Conservation (phyloP, 2,888 invertebrate species). For the Caenorhabditis japonica region DNA sequence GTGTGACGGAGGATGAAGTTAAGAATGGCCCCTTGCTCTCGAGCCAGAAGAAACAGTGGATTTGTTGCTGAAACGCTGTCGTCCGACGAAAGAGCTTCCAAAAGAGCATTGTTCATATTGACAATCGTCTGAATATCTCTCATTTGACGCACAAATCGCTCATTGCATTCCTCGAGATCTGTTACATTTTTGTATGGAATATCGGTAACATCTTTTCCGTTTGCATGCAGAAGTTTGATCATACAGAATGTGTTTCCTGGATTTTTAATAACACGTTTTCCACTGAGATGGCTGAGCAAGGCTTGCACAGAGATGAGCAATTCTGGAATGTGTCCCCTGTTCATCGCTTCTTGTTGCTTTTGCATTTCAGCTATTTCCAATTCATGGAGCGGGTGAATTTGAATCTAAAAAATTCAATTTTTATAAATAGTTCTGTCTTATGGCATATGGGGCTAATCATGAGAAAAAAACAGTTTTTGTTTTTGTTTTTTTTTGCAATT, state of each 20-base stretch:
- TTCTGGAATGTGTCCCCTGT: slow-evolving; percentile 15
- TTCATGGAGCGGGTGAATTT: slow-evolving; percentile 4
- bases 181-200: neutral
- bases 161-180: slow-evolving; percentile 6
- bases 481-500: too few relatives aligned
- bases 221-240: slow-evolving; percentile 13
- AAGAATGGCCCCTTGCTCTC: slow-evolving; percentile 1
- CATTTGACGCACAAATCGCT: slow-evolving; percentile 18
- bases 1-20: slow-evolving; percentile 4
- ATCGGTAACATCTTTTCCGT: slow-evolving; percentile 3
- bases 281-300: slow-evolving; percentile 5
- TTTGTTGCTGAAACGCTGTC: neutral
- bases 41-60: neutral
- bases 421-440: too few relatives aligned
- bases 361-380: slow-evolving; percentile 15
- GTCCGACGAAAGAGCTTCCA: neutral
- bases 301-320: slow-evolving; percentile 1
- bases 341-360: slow-evolving; percentile 23
- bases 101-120: neutral
- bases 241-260: neutral
- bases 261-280: slow-evolving; percentile 8
- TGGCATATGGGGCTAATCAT: too few relatives aligned
- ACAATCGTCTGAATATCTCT: neutral
- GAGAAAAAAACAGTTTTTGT: too few relatives aligned
- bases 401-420: slow-evolving; percentile 4